Evolutionary conservation across 1,140 invertebrate species (phyloP).

Genomic region (Diplogasteroides magnus): DNA sequence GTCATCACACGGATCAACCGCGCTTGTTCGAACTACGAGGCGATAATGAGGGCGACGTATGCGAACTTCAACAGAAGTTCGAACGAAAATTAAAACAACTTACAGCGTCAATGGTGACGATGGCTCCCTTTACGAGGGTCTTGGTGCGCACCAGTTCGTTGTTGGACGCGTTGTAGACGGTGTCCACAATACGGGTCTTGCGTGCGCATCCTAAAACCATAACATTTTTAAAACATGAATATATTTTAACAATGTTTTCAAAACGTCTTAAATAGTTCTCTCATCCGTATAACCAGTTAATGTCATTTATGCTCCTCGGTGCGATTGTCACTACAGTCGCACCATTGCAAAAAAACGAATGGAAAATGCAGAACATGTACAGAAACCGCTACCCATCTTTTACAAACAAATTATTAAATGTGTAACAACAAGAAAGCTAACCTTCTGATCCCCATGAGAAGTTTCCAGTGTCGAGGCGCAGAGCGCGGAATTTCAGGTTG

Average conservation of each 20-base stretch:
- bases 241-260: constrained; percentile 10
- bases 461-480: constrained; percentile 90
- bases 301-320: too few species aligned
- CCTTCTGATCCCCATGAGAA: constrained; percentile 94
- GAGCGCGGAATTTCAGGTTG: constrained; percentile 88
- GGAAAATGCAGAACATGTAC: too few species aligned
- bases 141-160: constrained; percentile 88
- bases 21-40: too few species aligned
- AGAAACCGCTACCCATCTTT: constrained; percentile 8
- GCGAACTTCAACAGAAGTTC: too few species aligned
- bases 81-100: too few species aligned
- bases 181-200: constrained; percentile 97
- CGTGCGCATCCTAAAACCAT: constrained; percentile 67
- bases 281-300: too few species aligned
- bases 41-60: too few species aligned
- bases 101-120: constrained; percentile 93
- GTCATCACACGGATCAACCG: too few species aligned
- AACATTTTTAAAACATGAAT: too few species aligned
- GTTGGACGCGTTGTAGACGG: constrained; percentile 98
- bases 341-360: too few species aligned
- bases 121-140: constrained; percentile 95
- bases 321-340: too few species aligned
- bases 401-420: constrained; percentile 18
- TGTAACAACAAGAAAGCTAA: constrained; percentile 4
- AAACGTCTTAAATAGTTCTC: too few species aligned